Conservation (phyloP, 2,797 vertebrate genomes). For the Esox masquinongy region DNA sequence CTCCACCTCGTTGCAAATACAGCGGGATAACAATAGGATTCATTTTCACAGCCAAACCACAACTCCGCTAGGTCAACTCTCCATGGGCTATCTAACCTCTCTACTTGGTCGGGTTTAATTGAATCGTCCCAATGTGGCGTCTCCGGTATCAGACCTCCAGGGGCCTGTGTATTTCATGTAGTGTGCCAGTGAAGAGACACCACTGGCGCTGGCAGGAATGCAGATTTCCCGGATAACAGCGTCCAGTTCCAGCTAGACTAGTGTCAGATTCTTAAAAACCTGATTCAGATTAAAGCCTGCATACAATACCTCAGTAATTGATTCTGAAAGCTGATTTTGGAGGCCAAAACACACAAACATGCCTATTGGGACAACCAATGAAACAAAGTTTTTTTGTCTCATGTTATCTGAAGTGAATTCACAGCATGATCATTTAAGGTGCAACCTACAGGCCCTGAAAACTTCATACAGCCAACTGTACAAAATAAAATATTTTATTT, state of each 20-base stretch:
- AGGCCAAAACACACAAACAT: constrained; percentile 31
- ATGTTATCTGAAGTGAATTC: background rate
- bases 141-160: constrained; percentile 27
- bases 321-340: constrained; percentile 7
- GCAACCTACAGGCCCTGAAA: background rate
- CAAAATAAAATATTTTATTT: no score
- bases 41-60: background rate
- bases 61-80: background rate
- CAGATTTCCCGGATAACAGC: constrained; percentile 60
- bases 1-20: background rate
- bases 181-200: constrained; percentile 30
- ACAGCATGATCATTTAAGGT: background rate
- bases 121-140: constrained; percentile 36
- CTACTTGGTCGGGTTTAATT: constrained; percentile 19
- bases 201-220: constrained; percentile 61
- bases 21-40: background rate
- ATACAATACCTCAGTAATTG: constrained; percentile 5
- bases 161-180: constrained; percentile 10
- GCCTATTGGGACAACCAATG: background rate
- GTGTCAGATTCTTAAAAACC: background rate
- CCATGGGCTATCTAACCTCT: background rate
- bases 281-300: constrained; percentile 11
- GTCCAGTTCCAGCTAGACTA: background rate
- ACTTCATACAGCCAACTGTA: no score
- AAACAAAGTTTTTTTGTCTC: background rate